phyloP scores from a whole-genome alignment of 35 echinoderm and acorn worm genomes.

The Heliocidaris erythrogramma region DNA sequence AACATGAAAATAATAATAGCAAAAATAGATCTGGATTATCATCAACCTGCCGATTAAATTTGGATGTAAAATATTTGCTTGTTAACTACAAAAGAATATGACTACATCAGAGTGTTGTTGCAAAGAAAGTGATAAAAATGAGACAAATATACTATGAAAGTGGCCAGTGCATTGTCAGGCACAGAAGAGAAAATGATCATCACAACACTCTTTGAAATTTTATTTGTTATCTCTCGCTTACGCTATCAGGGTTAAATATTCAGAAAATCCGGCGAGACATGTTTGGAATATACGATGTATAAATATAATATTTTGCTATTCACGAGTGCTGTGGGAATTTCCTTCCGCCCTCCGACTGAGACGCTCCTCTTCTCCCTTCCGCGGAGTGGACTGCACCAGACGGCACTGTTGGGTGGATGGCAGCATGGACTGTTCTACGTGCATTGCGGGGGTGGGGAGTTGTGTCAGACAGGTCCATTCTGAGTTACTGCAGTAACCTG shows the following conservation, averaged over 20 bases:
- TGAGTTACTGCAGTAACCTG: slow-evolving; percentile 31
- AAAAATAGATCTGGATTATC: background rate
- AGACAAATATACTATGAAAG: background rate
- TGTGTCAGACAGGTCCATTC: slow-evolving; percentile 47
- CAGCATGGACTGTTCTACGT: slow-evolving; percentile 31
- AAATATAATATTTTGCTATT: background rate
- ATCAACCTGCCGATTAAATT: background rate
- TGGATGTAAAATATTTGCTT: background rate
- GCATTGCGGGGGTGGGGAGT: slow-evolving; percentile 26
- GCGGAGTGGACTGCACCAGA: background rate
- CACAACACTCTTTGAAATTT: background rate
- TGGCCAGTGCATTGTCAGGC: background rate
- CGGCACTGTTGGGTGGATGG: slow-evolving; percentile 5
- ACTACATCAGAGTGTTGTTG: background rate
- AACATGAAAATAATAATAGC: background rate
- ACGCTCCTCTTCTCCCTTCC: background rate
- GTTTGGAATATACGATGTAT: background rate
- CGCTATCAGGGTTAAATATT: background rate
- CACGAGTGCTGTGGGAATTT: background rate
- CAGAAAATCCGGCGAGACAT: background rate
- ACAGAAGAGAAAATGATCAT: background rate
- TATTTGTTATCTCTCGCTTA: background rate
- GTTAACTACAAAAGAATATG: background rate
- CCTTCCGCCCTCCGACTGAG: background rate
- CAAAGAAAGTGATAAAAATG: background rate